Percentiles rank a stretch among this genome's conserved stretches.
Conservation (phyloP, 2,888 invertebrate species). For the Serripes groenlandicus region DNA sequence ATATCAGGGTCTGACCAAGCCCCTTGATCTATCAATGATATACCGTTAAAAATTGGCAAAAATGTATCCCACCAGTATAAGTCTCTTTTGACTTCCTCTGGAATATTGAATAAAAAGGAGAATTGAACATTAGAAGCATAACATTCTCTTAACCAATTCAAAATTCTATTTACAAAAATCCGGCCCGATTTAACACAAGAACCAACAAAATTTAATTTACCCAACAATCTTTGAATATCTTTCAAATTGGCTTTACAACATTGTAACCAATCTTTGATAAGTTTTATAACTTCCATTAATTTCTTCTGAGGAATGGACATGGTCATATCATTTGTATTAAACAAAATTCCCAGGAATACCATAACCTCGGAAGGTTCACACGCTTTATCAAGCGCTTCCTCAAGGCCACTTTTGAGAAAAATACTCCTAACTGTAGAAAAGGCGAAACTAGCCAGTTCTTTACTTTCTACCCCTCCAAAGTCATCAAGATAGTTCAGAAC, state of each 20-base stretch:
- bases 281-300: too few species aligned
- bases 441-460: constrained; percentile 7
- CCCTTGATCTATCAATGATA: neutral
- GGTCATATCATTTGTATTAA: constrained; percentile 7
- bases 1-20: neutral
- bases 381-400: constrained; percentile 10
- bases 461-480: constrained; percentile 17
- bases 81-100: neutral
- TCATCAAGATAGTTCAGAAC: constrained; percentile 25
- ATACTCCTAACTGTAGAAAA: neutral
- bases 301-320: constrained; percentile 4
- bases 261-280: too few species aligned
- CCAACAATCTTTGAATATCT: neutral
- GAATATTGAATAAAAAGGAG: neutral
- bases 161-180: constrained; percentile 1
- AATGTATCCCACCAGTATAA: neutral
- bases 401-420: neutral
- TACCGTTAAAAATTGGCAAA: neutral
- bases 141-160: constrained; percentile 4
- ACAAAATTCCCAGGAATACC: constrained; percentile 3
- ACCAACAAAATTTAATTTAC: constrained; percentile 1
- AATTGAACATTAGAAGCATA: neutral
- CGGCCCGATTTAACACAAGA: neutral
- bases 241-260: too few species aligned
- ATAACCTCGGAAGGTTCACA: constrained; percentile 8